Evolutionary conservation across 2,797 vertebrate species (phyloP), one percentile per base, ranked within the genome.

Genomic region (Falco cherrug): DNA sequence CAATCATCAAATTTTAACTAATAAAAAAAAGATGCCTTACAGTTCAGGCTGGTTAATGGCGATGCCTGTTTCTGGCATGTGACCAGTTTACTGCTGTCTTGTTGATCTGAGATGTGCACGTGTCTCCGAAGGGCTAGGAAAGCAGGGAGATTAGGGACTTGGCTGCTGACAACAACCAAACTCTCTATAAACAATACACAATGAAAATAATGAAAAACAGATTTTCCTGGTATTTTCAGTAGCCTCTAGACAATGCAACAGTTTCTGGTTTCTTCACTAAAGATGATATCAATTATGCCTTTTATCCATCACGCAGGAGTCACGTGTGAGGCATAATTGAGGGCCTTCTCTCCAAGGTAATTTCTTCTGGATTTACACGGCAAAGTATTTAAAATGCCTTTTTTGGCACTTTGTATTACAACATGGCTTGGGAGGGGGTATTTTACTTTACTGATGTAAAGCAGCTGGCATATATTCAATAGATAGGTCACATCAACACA

Each of bases 251-350:
- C 90, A 97, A 96, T 92, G 91, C 91, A 97, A 97, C 86, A 97
- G 96, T 97, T 97, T 96, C 93, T 97, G 90, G 74, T 97, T 97
- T 96, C 96, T 95, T 97, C 93, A 95, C 93, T 95, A 96, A 97
- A 97, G 95, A 98, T 95, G 84, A 97, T 97, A 97, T 97, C 96
- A 97, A 80, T 97, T 98, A 97, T 84, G 80, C 63, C 89, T 98
- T 98, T 97, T 97, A 97, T 97, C 94, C 91, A 96, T 94, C 96
- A 87, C 22, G 76, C 75, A 95, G 83, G 95, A 97, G 97, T 97
- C 96, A 97, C 71, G 43, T 97, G 94, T 86, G 88, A 78, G 86
- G 94, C 92, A 68, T 96, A 97, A 98, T 88, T 96, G 93, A 97
- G 81, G 93, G 65, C 88, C 91, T 92, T 96, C 88, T 94, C 95